These are phyloP conservation scores for Platyrinchus mystaceus DNA, from an alignment of 2,797 vertebrate species.

Conservation along the genomic window DNA sequence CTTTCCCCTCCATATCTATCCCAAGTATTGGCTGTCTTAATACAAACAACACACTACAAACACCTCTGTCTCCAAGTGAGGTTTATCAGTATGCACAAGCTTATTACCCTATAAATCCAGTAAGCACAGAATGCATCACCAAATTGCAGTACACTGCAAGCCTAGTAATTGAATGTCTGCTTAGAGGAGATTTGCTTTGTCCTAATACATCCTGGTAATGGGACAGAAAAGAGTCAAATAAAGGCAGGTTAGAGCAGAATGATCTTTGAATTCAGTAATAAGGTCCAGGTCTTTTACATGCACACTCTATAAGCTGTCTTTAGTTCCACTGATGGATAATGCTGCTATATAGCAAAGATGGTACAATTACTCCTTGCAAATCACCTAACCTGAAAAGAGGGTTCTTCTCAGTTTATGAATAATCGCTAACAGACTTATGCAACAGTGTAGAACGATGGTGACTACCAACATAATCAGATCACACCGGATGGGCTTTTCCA, in stretches of 20 bases:
- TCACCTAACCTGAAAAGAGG: neutral
- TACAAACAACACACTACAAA: neutral
- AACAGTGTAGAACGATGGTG: neutral
- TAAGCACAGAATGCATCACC: neutral
- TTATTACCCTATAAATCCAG: slow-evolving; percentile 9
- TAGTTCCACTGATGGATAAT: neutral
- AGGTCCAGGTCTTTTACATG: neutral
- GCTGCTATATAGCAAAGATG: neutral
- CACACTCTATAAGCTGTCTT: neutral
- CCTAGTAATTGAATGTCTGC: slow-evolving; percentile 18
- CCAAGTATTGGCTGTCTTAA: neutral
- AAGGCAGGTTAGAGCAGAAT: neutral
- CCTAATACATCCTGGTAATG: slow-evolving; percentile 5
- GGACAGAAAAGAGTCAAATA: slow-evolving; percentile 1
- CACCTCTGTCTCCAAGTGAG: neutral
- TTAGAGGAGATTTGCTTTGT: slow-evolving; percentile 32
- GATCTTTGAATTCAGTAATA: neutral
- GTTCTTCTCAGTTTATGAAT: neutral
- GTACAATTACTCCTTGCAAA: neutral
- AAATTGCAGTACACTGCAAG: neutral
- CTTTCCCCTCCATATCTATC: neutral
- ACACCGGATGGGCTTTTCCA: fast-evolving
- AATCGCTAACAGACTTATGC: neutral
- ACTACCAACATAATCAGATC: neutral
- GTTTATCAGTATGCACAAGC: slow-evolving; percentile 10